These are phyloP conservation scores for Pica pica DNA, from an alignment of 2,113 vertebrate genomes.

Conservation along the genomic window DNA sequence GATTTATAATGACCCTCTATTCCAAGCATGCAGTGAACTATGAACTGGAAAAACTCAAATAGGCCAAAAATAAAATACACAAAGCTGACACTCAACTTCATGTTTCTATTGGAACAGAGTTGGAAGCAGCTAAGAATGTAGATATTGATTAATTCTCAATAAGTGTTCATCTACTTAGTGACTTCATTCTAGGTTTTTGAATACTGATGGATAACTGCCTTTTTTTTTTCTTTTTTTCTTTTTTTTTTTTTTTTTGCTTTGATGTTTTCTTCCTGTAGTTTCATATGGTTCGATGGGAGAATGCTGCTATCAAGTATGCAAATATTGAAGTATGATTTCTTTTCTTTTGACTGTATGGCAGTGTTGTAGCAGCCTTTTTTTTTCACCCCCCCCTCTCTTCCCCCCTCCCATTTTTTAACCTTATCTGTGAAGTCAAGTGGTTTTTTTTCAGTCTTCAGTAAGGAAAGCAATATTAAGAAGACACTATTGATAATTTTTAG, in stretches of 20 bases:
- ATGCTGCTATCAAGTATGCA: constrained; percentile 82
- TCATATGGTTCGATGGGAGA: constrained; percentile 74
- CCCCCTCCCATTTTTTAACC: background rate
- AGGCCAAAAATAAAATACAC: constrained; percentile 66
- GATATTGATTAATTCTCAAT: constrained; percentile 64
- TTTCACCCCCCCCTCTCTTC: accelerated
- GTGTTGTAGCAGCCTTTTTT: constrained; percentile 72
- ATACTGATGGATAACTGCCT: constrained; percentile 70
- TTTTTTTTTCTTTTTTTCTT: constrained; percentile 49
- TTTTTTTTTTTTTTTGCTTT: constrained; percentile 69
- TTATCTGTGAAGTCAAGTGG: constrained; percentile 62
- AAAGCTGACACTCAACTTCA: constrained; percentile 59
- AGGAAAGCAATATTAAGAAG: constrained; percentile 82
- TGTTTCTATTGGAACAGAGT: constrained; percentile 59
- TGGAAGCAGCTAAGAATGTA: constrained; percentile 71
- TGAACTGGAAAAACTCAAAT: constrained; percentile 74
- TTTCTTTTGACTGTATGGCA: constrained; percentile 61
- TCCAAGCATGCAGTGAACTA: constrained; percentile 81
- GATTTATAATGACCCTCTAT: constrained; percentile 75
- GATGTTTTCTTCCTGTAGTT: constrained; percentile 71
- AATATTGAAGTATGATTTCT: constrained; percentile 66
- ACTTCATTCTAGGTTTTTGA: constrained; percentile 66
- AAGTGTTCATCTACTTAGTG: constrained; percentile 70
- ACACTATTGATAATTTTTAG: constrained; percentile 76
- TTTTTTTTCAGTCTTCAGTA: constrained; percentile 73